Percentiles rank a stretch among this genome's conserved stretches.
Evolutionary conservation across 2,888 invertebrate genomes (phyloP).

Genomic region (Cheilosia variabilis): DNA sequence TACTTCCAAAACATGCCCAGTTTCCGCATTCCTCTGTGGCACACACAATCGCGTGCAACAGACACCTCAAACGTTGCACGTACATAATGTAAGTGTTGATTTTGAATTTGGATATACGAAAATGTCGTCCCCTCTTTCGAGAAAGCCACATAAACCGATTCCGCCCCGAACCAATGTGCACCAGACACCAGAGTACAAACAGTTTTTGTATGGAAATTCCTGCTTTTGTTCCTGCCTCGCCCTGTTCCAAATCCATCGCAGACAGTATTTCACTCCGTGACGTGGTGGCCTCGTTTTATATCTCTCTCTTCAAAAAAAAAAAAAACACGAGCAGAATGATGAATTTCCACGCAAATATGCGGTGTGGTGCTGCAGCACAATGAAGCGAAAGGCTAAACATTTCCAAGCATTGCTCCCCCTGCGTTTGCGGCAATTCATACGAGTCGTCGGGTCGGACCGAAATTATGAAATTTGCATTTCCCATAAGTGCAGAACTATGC

Average conservation of each 20-base stretch:
- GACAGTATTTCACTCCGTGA: constrained; percentile 49
- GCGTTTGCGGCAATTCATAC: constrained; percentile 15
- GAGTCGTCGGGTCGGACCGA: not conserved
- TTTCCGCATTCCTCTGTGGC: constrained; percentile 19
- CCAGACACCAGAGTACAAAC: constrained; percentile 15
- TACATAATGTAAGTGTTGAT: constrained; percentile 7
- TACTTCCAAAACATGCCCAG: not conserved
- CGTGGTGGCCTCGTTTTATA: constrained; percentile 38
- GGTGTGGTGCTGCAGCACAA: constrained; percentile 26
- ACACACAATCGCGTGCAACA: constrained; percentile 29
- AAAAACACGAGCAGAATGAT: constrained; percentile 28
- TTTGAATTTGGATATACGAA: constrained; percentile 22
- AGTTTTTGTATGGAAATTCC: constrained; percentile 23
- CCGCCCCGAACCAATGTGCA: constrained; percentile 13
- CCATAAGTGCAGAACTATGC: not conserved
- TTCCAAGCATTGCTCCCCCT: not conserved
- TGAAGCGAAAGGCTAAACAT: constrained; percentile 6
- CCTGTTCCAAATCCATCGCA: constrained; percentile 40
- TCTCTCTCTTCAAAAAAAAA: constrained; percentile 4
- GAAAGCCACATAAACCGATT: constrained; percentile 26
- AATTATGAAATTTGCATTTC: constrained; percentile 39
- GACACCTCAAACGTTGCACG: constrained; percentile 9
- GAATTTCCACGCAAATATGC: constrained; percentile 48
- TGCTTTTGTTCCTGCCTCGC: constrained; percentile 50
- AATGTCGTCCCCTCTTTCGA: not conserved